Base-by-base conservation (phyloP, 2,797 vertebrate species). In the Sternarchorhynchus goeldii region DNA sequence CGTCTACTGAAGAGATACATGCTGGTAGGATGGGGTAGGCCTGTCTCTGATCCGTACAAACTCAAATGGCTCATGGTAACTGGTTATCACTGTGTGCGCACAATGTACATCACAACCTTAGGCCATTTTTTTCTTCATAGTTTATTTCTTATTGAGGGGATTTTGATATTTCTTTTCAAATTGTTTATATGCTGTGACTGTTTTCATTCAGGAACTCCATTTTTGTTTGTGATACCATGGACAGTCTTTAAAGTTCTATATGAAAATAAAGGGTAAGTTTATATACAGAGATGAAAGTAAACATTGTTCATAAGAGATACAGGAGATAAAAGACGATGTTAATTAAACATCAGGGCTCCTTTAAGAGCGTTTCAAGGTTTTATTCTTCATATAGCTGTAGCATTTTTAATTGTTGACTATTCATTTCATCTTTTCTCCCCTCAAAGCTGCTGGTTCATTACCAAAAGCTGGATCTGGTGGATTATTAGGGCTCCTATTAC, bases 1-100 rank as follows among this genome's bases (percentile, higher is more conserved):
- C 78, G 93, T 0, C 90, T 98, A 76, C 92, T 98, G 39, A 95
- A 95, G 90, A 92, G 89, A 21, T 98, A 96, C 75, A 89, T 96
- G 84, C 83, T 97, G 88, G 91, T 99, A 65, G 97, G 96, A 85
- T 99, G 97, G 97, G 95, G 97, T 99, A 87, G 92, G 94, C 55
- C 57, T 60, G 4, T 34, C n/a, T 59, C 2, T 66, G 50, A 59
- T 55, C 16, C 21, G 41, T 56, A 41, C 2, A 18, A 32, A 7
- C 66, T 73, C 3, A 57, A 10, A 36, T 21, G 20, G 36, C 18
- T 2, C 25, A n/a, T 56, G 10, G 3, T 50, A 20, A 78, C 39
- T 32, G 20, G 20, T 5, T 63, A 14, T 39, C 63, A 65, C 1
- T 21, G 20, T 66, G 14, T 14, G 10, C 1, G 45, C 10, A 50